Evolutionary conservation across 2,113 vertebrate genomes (phyloP), one percentile per base, ranked within the genome.

Genomic region (Sinocyclocheilus anshuiensis): DNA sequence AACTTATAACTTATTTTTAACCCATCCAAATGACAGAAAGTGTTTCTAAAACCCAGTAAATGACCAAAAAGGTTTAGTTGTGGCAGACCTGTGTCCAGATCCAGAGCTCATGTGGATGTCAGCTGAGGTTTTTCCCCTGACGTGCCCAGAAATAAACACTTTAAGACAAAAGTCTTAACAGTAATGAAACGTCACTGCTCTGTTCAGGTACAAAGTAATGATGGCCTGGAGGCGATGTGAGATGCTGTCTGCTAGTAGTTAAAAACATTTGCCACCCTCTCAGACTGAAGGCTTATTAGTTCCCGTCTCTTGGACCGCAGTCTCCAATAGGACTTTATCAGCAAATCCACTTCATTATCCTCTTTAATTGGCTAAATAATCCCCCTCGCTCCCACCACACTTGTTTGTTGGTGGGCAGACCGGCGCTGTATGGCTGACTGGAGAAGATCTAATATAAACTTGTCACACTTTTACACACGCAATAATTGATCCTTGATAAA

Each of bases 281-380:
- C 57, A 61, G 71, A 84, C 8, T 50, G 81, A 88, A 88, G 75
- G 81, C 77, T 86, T 88, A 88, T 88, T 88, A 88, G 71, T 84
- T 84, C 57, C 67, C 81, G 76, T 86, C 81, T 86, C n/a, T 83
- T 67, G 45, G 79, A 88, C 78, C 67, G 81, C 67, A 81, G 65
- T 80, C 55, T 84, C 59, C 85, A 86, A 86, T 86, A 84, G 16
- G 26, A 75, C 86, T 67, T 45, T 53, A 86, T 69, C 84, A 71
- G 84, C 48, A 89, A 86, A 75, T 71, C 42, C 88, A 86, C 85
- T 89, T 89, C 88, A 86, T 89, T 89, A 86, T 89, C 79, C 74
- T 53, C 59, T 86, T 84, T 89, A 89, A 89, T 86, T 86, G 85
- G 85, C 84, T 81, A 86, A 86, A 84, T 86, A 84, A 88, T 71